Percentiles rank a stretch among this genome's conserved stretches.
phyloP scores from a whole-genome alignment of 2,113 vertebrate genomes.

The Petrocephalus zakoni region DNA sequence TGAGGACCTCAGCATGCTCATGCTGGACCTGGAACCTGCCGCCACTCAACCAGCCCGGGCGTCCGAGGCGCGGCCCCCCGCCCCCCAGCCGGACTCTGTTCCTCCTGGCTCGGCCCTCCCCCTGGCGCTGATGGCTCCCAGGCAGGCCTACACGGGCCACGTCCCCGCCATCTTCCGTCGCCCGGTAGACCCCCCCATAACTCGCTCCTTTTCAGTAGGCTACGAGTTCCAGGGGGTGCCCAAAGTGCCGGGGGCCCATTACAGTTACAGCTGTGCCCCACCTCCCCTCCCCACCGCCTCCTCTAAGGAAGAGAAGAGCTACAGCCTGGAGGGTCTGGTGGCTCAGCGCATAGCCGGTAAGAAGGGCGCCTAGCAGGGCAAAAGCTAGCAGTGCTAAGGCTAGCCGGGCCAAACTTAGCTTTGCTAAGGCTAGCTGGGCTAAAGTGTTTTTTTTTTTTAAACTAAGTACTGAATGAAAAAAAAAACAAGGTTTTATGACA shows the following conservation, averaged over 20 bases:
- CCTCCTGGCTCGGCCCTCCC: neutral
- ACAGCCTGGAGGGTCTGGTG: slow-evolving; percentile 88
- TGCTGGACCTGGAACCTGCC: slow-evolving; percentile 77
- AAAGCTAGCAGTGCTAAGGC: neutral
- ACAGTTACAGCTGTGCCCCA: slow-evolving; percentile 55
- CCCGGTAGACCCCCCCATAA: slow-evolving; percentile 39
- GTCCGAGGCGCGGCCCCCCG: slow-evolving; percentile 60
- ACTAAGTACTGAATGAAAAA: neutral
- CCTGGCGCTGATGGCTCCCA: neutral
- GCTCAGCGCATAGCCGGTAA: slow-evolving; percentile 93
- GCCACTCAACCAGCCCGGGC: slow-evolving; percentile 62
- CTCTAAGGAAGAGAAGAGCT: slow-evolving; percentile 68
- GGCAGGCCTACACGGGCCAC: slow-evolving; percentile 7
- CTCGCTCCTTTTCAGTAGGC: slow-evolving; percentile 1
- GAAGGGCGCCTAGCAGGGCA: slow-evolving; percentile 13
- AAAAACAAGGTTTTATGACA: too few relatives aligned
- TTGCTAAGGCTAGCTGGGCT: neutral
- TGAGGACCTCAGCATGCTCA: slow-evolving; percentile 86
- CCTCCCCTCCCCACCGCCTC: slow-evolving; percentile 60
- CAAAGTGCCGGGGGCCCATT: slow-evolving; percentile 39
- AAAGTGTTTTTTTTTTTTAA: neutral
- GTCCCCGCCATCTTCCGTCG: slow-evolving; percentile 52
- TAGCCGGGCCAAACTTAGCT: neutral
- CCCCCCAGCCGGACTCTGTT: slow-evolving; percentile 32
- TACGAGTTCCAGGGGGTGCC: slow-evolving; percentile 23